phyloP scores from a whole-genome alignment of 2,113 vertebrate species.

The Calyptommatus sinebrachiatus region DNA sequence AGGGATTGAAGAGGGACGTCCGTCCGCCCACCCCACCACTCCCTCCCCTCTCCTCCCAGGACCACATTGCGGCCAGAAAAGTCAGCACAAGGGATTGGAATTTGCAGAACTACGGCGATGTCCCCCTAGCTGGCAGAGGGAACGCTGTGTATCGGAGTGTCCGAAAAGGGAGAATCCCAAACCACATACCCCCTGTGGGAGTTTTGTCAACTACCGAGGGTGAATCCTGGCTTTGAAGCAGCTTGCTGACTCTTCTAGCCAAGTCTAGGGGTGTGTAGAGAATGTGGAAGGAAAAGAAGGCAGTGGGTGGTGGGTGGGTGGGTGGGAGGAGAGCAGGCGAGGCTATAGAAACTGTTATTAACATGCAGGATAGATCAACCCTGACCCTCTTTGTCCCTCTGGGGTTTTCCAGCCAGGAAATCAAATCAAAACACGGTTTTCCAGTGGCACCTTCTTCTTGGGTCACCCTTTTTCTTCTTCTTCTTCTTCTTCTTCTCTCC shows the following conservation, averaged over 20 bases:
- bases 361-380: conserved; percentile 55
- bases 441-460: conserved; percentile 23
- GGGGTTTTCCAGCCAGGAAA: conserved; percentile 50
- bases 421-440: conserved; percentile 41
- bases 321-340: background rate
- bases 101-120: background rate
- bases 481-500: background rate
- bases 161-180: background rate
- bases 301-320: too few species aligned
- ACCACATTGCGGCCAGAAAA: background rate
- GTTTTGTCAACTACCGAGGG: background rate
- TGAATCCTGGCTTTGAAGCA: conserved; percentile 41
- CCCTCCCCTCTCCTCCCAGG: too few species aligned
- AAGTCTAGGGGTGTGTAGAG: background rate
- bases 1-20: too few species aligned
- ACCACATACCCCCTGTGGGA: fast-evolving
- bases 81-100: background rate
- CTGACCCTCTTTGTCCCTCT: conserved; percentile 28
- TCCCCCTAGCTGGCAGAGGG: too few species aligned
- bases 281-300: background rate
- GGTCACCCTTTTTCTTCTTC: background rate
- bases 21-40: too few species aligned
- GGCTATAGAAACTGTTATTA: conserved; percentile 33
- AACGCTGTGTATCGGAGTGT: background rate
- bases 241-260: conserved; percentile 54